A percentile compares a stretch with the other conserved stretches of the same genome.
phyloP scores from a whole-genome alignment of 2,113 vertebrate species.

The Cryptomyrus ogoouensis region DNA sequence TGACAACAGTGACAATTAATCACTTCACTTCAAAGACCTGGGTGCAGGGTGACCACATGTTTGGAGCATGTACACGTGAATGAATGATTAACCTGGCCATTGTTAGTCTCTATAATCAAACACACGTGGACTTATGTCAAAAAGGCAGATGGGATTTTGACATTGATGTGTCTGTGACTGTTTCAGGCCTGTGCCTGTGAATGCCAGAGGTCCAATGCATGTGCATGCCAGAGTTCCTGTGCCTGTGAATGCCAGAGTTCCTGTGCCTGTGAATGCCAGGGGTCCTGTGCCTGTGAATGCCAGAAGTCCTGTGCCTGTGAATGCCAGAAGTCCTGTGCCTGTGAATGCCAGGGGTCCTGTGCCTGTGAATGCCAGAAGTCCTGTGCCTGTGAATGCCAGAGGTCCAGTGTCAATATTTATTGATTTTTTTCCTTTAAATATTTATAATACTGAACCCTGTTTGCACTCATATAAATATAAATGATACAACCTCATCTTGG shows the following conservation, averaged over 20 bases:
- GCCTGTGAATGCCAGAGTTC: neutral
- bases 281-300: neutral
- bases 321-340: neutral
- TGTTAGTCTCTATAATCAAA: neutral
- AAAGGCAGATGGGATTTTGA: neutral
- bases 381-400: neutral
- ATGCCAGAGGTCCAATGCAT: neutral
- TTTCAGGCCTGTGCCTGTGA: neutral
- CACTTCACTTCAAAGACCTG: neutral
- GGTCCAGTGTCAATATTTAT: neutral
- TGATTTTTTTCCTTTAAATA: neutral
- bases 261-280: neutral
- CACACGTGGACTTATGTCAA: neutral
- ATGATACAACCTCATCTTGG: neutral
- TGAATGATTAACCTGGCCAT: neutral
- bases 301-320: neutral
- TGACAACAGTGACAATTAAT: neutral
- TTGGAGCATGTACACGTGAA: neutral
- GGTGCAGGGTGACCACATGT: neutral
- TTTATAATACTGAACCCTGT: neutral
- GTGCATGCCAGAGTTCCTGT: neutral
- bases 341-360: neutral
- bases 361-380: neutral
- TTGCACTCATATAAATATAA: neutral
- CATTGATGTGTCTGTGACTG: neutral